Base-by-base conservation (phyloP, 92 coral and sea anemone species). In the Palythoa grandiflora region DNA sequence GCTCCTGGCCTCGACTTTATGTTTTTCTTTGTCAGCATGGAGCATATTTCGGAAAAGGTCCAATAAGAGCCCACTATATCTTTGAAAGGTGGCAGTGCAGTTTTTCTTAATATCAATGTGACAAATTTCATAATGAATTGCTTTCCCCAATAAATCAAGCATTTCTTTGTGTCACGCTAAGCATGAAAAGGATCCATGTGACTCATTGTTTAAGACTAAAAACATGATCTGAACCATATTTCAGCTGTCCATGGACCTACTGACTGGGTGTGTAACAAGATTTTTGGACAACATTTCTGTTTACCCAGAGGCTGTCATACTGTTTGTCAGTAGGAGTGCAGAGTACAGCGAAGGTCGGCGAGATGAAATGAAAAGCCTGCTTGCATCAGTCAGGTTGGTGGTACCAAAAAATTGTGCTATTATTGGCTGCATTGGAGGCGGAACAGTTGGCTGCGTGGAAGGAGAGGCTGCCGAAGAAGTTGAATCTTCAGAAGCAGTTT, bases 251-350 rank as follows among this genome's bases (percentile, higher is more conserved):
- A 93, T 95, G 98, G 94, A 95, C 55, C 86, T 95, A 63, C 47
- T 95, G 78, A 79, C 91, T 72, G 92, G 89, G 28, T 90, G 92
- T 48, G 76, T 97, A 73, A 80, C 71, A 75, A 94, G 94, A 40
- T 95, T 95, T 80, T 63, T 97, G 88, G 94, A 95, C 44, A 95
- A 93, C 73, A 90, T 95, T 14, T 86, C 66, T 16, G 51, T 91
- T 28, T 93, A 94, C 79, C 99, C 99, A 35, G 93, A 95, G 9
- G 98, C 99, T 0, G 93, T 91, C 51, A 88, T 97, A 50, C 83
- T 97, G 40, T 88, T 89, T 38, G 92, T 93, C 48, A 94, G 98
- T 79, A 91, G 98, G 73, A 91, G 92, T 9, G 63, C 85, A 13
- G 94, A 91, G 28, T 93, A 91, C 79, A 70, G 87, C 71, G 98